Evolutionary conservation across 2,113 vertebrate genomes (phyloP), one percentile per base, ranked within the genome.

Genomic region (Gila orcuttii): DNA sequence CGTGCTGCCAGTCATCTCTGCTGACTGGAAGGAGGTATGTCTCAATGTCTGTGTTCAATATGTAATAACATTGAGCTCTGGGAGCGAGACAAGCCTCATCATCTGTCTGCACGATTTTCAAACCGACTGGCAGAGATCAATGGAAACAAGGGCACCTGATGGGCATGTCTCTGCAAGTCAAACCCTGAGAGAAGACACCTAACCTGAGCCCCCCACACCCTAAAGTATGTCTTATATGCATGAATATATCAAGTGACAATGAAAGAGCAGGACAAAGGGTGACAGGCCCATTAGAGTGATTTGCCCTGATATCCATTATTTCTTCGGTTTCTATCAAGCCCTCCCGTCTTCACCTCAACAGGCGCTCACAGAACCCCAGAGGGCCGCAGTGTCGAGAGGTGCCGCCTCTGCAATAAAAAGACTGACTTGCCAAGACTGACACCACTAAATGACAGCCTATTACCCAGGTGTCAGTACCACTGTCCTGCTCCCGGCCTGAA

Each of bases 381-480:
- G 82, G 68, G 25, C 28, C 77, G 11, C 52, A 25, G 77, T 52
- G 62, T 36, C 11, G 28, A 36, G 52, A 84, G 86, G 83, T 94
- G 90, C 91, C 93, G 91, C 91, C 90, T 89, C 83, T 89, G 90
- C 91, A 90, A 90, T 75, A 87, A 90, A 91, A 93, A 90, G 92
- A 92, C 95, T 93, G 91, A 91, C 94, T 92, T 90, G 81, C 91
- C 87, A 95, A 94, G 93, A 94, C 88, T 93, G 95, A 96, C 95
- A 95, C 91, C 93, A 91, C 82, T 92, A 95, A 95, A 97, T 93
- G 95, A 94, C 91, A 95, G 91, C 91, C 94, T 93, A 95, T 96
- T 96, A 96, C 93, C 92, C 88, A 93, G 92, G 91, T 95, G 95
- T 96, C 95, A 96, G 92, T 91, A 92, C 90, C 89, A 93, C 90